Conservation (phyloP, 2,888 invertebrate genomes). For the Pelosia muscerda region DNA sequence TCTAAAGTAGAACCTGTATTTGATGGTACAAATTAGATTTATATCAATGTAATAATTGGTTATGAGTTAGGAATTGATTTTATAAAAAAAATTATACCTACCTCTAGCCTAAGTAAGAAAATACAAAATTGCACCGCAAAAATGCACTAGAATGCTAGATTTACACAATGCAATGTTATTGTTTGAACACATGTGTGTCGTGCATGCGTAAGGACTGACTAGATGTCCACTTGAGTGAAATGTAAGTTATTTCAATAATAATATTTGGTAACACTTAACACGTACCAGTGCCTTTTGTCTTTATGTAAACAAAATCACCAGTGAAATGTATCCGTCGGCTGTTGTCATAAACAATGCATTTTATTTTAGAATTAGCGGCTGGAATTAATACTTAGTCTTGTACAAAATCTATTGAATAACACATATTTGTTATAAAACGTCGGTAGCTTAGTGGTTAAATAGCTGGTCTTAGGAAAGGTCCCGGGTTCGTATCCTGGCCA, state of each 20-base stretch:
- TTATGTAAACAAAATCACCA: conserved; percentile 37
- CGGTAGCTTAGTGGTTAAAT: neutral
- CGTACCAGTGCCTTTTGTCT: conserved; percentile 48
- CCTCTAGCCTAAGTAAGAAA: conserved; percentile 53
- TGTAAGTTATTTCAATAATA: conserved; percentile 25
- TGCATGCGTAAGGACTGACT: conserved; percentile 26
- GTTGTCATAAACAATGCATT: conserved; percentile 80
- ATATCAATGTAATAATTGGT: conserved; percentile 45
- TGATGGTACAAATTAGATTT: conserved; percentile 82
- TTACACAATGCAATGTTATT: conserved; percentile 37
- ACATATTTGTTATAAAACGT: neutral
- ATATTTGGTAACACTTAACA: conserved; percentile 37
- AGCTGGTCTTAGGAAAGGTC: neutral
- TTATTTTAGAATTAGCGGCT: conserved; percentile 56
- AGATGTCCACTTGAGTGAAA: conserved; percentile 17
- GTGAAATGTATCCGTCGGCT: conserved; percentile 50
- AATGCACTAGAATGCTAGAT: conserved; percentile 42
- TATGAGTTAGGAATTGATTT: conserved; percentile 50
- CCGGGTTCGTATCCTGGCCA: neutral
- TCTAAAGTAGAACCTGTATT: conserved; percentile 61
- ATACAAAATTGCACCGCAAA: conserved; percentile 51
- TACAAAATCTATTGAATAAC: conserved; percentile 3
- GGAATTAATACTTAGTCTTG: neutral
- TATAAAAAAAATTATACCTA: conserved; percentile 45
- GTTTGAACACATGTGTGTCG: conserved; percentile 32